A percentile compares a stretch with the other conserved stretches of the same genome.
phyloP scores from a whole-genome alignment of 2,888 invertebrate species.

The Candidula unifasciata region DNA sequence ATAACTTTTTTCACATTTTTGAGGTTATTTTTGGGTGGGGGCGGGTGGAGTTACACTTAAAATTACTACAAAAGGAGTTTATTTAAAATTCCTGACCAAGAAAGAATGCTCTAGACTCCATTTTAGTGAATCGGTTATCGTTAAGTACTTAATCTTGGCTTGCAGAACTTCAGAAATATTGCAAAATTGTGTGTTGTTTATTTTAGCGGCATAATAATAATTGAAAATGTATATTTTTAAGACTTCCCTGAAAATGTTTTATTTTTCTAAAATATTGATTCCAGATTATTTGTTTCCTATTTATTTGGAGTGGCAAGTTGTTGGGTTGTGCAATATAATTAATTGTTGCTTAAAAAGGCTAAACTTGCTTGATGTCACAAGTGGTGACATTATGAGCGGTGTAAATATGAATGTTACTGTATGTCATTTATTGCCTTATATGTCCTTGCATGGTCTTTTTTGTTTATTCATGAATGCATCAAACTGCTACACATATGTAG shows the following conservation, averaged over 20 bases:
- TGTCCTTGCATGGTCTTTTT: neutral
- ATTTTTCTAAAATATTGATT: slow-evolving; percentile 2
- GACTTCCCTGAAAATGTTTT: neutral
- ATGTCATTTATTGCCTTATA: neutral
- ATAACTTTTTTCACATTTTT: neutral
- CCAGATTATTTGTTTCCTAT: neutral
- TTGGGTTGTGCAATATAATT: slow-evolving; percentile 48
- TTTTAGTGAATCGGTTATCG: no score
- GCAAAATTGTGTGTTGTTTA: no score
- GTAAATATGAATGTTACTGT: neutral
- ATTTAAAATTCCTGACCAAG: no score
- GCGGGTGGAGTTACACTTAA: no score
- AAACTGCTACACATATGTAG: neutral
- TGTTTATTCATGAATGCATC: neutral
- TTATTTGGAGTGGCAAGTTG: slow-evolving; percentile 36
- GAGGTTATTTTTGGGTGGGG: neutral
- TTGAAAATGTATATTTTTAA: neutral
- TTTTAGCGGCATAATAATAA: slow-evolving; percentile 26
- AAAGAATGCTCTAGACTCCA: no score
- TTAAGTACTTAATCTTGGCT: no score
- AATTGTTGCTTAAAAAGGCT: slow-evolving; percentile 22
- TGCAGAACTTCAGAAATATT: no score
- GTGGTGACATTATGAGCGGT: neutral
- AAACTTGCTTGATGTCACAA: neutral
- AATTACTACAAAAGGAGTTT: no score